Conservation (phyloP, 2,888 invertebrate species). For the Dusona sp. region DNA sequence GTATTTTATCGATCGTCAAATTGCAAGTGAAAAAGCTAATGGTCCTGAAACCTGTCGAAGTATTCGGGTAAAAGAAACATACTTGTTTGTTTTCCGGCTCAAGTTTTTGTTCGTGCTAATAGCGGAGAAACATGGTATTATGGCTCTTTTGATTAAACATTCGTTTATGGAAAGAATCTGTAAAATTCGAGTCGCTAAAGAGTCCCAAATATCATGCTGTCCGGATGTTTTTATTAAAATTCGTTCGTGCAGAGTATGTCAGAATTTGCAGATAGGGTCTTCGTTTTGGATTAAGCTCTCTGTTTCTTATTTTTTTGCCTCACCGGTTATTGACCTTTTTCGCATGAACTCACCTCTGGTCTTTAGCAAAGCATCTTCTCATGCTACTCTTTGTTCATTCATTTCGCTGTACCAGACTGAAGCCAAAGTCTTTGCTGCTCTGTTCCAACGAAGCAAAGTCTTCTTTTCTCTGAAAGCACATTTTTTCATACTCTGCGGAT, state of each 20-base stretch:
- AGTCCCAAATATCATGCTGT: background rate
- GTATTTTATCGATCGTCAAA: constrained; percentile 52
- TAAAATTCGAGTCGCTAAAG: background rate
- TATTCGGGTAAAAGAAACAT: background rate
- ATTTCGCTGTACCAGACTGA: background rate
- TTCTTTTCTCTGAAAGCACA: background rate
- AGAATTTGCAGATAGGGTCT: background rate
- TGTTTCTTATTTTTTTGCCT: background rate
- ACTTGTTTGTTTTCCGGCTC: background rate
- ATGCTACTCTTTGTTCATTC: constrained; percentile 1
- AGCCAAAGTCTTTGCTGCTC: background rate
- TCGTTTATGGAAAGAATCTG: background rate
- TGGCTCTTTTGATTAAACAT: background rate
- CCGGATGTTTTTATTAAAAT: background rate
- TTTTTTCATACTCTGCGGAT: background rate
- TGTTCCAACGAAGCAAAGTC: constrained; percentile 10
- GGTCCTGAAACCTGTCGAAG: background rate
- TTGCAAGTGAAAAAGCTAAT: background rate
- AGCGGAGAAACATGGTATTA: background rate
- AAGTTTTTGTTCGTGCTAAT: background rate
- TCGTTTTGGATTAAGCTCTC: background rate
- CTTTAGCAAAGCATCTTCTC: background rate
- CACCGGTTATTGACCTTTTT: background rate
- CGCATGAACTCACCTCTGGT: background rate
- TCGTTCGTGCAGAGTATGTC: background rate